Base-by-base conservation (phyloP, 2,888 invertebrate species). In the Sinodicranocentrus sp. region DNA sequence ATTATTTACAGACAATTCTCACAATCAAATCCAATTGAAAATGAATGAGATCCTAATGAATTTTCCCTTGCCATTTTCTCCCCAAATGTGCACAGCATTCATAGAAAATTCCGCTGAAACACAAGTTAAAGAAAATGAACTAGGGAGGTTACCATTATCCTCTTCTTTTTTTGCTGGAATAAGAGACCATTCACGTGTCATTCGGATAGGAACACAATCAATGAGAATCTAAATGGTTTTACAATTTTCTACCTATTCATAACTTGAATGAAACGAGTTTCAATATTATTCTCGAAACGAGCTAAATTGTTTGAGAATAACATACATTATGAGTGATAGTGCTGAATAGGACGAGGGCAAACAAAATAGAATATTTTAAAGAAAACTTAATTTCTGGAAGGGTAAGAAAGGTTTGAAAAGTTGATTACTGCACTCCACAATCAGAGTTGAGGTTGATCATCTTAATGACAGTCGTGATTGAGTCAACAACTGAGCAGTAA, bases 11-110 rank as follows among this genome's bases (percentile, higher is more conserved):
- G 70, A 70, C 59, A 78, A 71, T 61, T 43, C 68, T 52, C 43
- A 78, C 70, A 78, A 78, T 78, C 61, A 78, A 70, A 70, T 63
- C 71, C 70, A 78, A 70, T 78, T 78, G 61, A 78, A 61, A 70
- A 71, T 70, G 78, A 78, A 78, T 78, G 63, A 70, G 63, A 63
- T 48, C 78, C 70, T 78, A 78, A 78, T 78, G 78, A 78, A 78
- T 70, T 70, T 78, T 77, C 67, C 73, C 39, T 33, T 39, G 10
- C 33, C 33, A 33, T 33, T 61, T 33, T 23, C 33, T 33, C 61
- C 5, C 28, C 28, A 10, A 10, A 33, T 33, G 33, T 33, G 33
- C 48, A 48, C 48, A 6, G 15, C 48, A 48, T 5, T n/a, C 48
- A 39, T 13, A 39, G 5, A 39, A n/a, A 57, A 57, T 19, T 28